Conservation (phyloP, 92 coral and sea anemone genomes). For the Heliopora coerulea region DNA sequence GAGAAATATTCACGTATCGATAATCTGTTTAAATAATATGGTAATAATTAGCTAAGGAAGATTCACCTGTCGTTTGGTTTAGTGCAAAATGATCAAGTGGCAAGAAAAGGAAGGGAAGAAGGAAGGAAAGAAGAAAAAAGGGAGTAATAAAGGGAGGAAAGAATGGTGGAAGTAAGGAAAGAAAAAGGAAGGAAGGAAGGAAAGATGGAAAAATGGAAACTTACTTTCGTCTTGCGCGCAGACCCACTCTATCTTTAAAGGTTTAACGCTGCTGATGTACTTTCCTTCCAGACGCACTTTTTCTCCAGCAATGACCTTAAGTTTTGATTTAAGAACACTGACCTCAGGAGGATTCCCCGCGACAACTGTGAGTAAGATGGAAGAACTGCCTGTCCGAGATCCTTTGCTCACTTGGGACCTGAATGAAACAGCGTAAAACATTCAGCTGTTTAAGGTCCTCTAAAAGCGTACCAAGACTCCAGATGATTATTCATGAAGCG, state of each 20-base stretch:
- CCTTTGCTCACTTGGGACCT: constrained; percentile 53
- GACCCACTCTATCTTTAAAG: constrained; percentile 51
- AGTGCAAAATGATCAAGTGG: too few relatives aligned
- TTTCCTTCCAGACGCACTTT: constrained; percentile 43
- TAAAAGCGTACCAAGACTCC: too few relatives aligned
- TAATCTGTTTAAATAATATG: constrained; percentile 18
- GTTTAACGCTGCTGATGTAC: constrained; percentile 37
- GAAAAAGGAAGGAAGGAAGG: neutral
- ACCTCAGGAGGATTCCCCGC: constrained; percentile 59
- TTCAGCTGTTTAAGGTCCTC: too few relatives aligned
- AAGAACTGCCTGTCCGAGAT: constrained; percentile 35
- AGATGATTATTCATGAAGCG: too few relatives aligned
- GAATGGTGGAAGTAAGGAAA: neutral
- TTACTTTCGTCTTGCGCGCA: constrained; percentile 46
- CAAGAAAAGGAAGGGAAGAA: neutral
- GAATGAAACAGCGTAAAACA: neutral
- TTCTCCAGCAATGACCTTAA: constrained; percentile 30
- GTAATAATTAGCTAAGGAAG: neutral
- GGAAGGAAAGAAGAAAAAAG: constrained; percentile 2
- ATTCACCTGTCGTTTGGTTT: too few relatives aligned
- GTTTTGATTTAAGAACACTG: constrained; percentile 32
- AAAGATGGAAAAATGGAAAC: neutral
- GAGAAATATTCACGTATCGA: constrained; percentile 20
- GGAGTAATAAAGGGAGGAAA: neutral
- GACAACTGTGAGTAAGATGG: constrained; percentile 38